These are phyloP conservation scores for Dyspetes luteomarginatus DNA, from an alignment of 2,888 invertebrate species.

Conservation along the genomic window DNA sequence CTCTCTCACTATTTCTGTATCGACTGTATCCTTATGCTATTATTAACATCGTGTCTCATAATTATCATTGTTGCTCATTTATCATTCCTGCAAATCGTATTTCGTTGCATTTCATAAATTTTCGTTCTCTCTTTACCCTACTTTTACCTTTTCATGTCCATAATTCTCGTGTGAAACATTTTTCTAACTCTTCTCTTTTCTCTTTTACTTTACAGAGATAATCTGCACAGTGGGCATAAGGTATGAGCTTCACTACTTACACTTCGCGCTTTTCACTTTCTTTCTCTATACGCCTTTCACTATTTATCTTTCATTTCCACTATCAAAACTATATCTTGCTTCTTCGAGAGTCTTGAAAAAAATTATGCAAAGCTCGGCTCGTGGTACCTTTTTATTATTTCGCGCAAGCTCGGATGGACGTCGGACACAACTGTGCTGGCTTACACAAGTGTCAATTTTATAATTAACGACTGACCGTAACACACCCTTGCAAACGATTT, in stretches of 20 bases:
- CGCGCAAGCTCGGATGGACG: neutral
- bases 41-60: neutral
- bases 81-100: neutral
- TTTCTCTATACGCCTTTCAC: slow-evolving; percentile 20
- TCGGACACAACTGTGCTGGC: neutral
- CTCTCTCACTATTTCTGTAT: slow-evolving; percentile 44
- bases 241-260: slow-evolving; percentile 73
- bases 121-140: neutral
- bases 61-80: neutral
- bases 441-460: neutral
- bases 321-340: neutral
- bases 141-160: slow-evolving; percentile 6
- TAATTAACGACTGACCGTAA: slow-evolving; percentile 17
- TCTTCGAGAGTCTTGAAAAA: neutral
- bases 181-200: slow-evolving; percentile 82
- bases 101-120: neutral
- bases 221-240: slow-evolving; percentile 82
- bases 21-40: slow-evolving; percentile 41
- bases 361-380: neutral
- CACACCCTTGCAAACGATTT: too few species aligned
- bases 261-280: slow-evolving; percentile 8
- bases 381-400: neutral
- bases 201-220: slow-evolving; percentile 82
- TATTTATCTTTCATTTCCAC: neutral
- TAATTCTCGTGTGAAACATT: slow-evolving; percentile 67